A percentile compares a stretch with the other conserved stretches of the same genome.
Conservation (phyloP, 2,113 vertebrate species). For the Ovis canadensis region DNA sequence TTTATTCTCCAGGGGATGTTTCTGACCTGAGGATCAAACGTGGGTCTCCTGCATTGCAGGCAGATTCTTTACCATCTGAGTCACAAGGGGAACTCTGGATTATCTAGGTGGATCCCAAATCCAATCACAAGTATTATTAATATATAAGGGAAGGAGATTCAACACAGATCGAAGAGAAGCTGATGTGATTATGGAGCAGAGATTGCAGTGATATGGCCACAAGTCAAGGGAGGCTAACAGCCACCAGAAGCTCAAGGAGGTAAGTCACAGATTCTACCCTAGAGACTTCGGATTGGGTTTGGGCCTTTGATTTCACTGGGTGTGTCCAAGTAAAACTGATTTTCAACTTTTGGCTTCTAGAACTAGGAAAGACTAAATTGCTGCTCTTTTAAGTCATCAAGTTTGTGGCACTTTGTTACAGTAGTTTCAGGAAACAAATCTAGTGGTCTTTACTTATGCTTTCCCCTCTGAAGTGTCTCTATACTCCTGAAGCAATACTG, state of each 20-base stretch:
- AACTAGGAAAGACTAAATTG: background rate
- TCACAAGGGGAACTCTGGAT: background rate
- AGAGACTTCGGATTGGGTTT: background rate
- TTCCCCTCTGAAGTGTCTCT: background rate
- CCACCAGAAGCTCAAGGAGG: background rate
- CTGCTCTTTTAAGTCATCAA: background rate
- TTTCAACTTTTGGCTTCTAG: background rate
- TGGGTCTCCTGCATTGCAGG: background rate
- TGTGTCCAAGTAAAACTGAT: background rate
- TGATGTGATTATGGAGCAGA: background rate
- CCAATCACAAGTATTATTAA: background rate
- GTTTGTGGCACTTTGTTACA: background rate
- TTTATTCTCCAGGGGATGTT: background rate
- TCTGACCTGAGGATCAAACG: rapidly evolving
- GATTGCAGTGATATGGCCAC: background rate
- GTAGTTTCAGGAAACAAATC: background rate
- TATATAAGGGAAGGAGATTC: background rate
- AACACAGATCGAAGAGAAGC: background rate
- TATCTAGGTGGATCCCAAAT: background rate
- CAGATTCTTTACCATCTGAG: background rate
- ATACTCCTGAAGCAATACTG: background rate
- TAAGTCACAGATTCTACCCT: background rate
- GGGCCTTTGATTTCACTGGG: background rate
- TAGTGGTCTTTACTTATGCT: background rate
- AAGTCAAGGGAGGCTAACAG: background rate